Base-by-base conservation (phyloP, 1,140 invertebrate genomes). In the Drosophila cardini region DNA sequence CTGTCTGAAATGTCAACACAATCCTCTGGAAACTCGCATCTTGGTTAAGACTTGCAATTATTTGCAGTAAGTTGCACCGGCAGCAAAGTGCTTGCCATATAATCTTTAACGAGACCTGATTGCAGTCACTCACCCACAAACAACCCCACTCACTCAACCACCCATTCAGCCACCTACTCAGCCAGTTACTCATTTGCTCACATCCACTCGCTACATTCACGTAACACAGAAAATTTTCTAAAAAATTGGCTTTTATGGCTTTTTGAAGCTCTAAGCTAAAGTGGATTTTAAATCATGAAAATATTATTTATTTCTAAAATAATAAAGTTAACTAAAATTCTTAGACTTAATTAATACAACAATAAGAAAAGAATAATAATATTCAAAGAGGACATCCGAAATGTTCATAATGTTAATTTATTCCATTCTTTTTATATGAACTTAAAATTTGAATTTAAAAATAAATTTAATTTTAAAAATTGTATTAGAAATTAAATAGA, bases 1-100 rank as follows among this genome's bases (percentile, higher is more conserved):
- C 73, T 76, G 42, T 50, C 68, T 78, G 62, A 60, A 73, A 85
- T 83, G 78, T 78, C 80, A 81, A 86, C 83, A 78, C 58, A 83
- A 69, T 69, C 48, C 38, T 32, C 40, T 65, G 18, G 42, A 16
- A 40, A n/a, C 15, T 45, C 40, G 62, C 62, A 57, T 46, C 38
- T 58, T 45, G 36, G 61, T 34, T 62, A 71, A 62, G 65, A 70
- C 61, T 79, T 86, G 85, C 76, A 84, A 86, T 78, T 86, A 84
- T 90, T 87, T 76, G 72, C 67, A 83, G 74, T 76, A 50, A 74
- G 30, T 50, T 40, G 46, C 32, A 43, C 67, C 63, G 43, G 64
- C 63, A 61, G 67, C 71, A 52, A 79, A 74, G 68, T 80, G 72
- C 78, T 76, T 80, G 78, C 78, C 73, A 75, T 78, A 75, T 74